Evolutionary conservation across 2,888 invertebrate genomes (phyloP), one percentile per base, ranked within the genome.

Genomic region (Hydraecia micacea): DNA sequence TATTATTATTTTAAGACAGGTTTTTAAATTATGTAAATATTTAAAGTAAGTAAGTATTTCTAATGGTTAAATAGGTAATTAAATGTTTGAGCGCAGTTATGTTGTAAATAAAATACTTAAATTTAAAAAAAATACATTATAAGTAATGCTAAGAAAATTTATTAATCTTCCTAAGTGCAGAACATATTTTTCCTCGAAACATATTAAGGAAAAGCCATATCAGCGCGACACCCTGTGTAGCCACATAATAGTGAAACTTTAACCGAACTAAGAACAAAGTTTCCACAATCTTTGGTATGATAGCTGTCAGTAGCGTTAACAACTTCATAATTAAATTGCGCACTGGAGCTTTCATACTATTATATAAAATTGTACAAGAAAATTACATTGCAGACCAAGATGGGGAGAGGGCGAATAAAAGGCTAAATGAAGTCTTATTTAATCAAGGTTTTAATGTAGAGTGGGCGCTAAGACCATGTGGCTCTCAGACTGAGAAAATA

Each of bases 251-350:
- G 75, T 13, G 70, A 52, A 85, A 87, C 83, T 87, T 87, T 75
- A 71, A 70, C 66, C 71, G 42, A 77, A 36, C 21, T 60, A 62
- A 65, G 66, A 58, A 72, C 65, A 66, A 81, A 85, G 72, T 81
- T 75, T 46, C 65, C 75, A 70, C 74, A 87, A 77, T 76, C 76
- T 84, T 84, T 62, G 68, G 72, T n/a, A 65, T 69, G 63, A 76
- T 86, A 73, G 81, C 71, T 75, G 68, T 84, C 46, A 63, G 73
- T 73, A 32, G 13, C 55, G n/a, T 75, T 76, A 77, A 76, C 66
- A 84, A 81, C 85, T 81, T 81, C 79, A 28, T 81, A 81, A 81
- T 87, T 70, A 75, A 73, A 86, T 86, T 84, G 58, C 25, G 58
- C 78, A 66, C 77, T 73, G 9, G 5, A 67, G 49, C 36, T 73